phyloP scores from a whole-genome alignment of 1,140 invertebrate species.

The Pogonognathellus flavescens region DNA sequence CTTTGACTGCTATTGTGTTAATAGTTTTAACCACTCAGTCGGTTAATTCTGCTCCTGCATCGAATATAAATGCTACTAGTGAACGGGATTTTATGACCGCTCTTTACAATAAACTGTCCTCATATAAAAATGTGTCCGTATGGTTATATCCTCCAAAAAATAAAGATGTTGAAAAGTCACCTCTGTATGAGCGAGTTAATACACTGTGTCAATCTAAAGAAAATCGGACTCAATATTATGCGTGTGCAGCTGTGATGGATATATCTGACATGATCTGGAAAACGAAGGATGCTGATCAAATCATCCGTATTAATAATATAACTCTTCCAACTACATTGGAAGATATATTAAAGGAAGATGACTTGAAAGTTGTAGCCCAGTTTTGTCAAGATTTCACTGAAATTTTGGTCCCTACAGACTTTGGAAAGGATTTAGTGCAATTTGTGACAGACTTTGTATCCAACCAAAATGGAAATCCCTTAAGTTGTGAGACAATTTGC shows the following conservation, averaged over 20 bases:
- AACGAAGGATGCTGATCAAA: not conserved
- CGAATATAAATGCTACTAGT: not conserved
- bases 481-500: not conserved
- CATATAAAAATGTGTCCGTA: not conserved
- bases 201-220: not conserved
- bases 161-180: not conserved
- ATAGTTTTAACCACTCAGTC: not conserved
- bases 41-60: not conserved
- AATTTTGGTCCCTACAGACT: not conserved
- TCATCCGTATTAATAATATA: not conserved
- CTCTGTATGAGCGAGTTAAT: not conserved
- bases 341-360: not conserved
- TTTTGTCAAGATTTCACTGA: not conserved
- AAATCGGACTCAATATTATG: not conserved
- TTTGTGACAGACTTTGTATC: not conserved
- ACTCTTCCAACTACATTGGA: not conserved
- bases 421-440: not conserved
- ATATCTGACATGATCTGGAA: not conserved
- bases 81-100: not conserved
- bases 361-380: not conserved
- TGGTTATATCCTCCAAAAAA: constrained; percentile 17
- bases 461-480: not conserved
- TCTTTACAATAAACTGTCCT: not conserved
- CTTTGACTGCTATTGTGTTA: not conserved
- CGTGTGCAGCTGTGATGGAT: not conserved